Evolutionary conservation across 2,888 invertebrate species (phyloP).

Genomic region (Eurytoma californica): DNA sequence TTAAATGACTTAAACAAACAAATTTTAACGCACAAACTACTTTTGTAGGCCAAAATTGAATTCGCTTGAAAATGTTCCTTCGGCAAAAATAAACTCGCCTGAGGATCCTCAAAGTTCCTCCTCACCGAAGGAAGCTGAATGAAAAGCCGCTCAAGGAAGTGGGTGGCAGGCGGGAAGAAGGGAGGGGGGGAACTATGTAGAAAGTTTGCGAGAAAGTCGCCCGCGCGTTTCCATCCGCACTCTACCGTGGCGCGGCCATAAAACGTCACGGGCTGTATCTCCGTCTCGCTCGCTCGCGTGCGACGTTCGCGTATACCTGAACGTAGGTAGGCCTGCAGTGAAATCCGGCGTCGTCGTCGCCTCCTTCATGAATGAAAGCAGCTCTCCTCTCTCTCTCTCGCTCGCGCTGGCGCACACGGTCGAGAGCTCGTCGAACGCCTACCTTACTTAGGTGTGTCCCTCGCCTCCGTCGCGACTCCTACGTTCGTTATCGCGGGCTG

Average conservation of each 20-base stretch:
- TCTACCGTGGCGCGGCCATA: conserved; percentile 20
- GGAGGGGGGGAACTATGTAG: conserved; percentile 34
- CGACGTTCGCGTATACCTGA: conserved; percentile 8
- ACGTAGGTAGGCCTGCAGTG: conserved; percentile 8
- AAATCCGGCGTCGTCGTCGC: conserved; percentile 29
- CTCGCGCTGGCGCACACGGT: not conserved
- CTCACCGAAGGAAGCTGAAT: not conserved
- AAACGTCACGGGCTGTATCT: not conserved
- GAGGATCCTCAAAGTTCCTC: not conserved
- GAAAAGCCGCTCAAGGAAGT: not conserved
- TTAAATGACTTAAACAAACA: too few relatives aligned
- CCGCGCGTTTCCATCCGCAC: conserved; percentile 27
- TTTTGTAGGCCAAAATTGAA: too few relatives aligned
- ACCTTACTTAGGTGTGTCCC: conserved; percentile 35
- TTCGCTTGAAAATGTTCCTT: too few relatives aligned
- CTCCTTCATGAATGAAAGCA: conserved; percentile 50
- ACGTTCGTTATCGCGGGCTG: conserved; percentile 22
- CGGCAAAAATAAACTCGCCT: too few relatives aligned
- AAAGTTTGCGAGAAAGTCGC: conserved; percentile 56
- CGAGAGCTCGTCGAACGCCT: conserved; percentile 24
- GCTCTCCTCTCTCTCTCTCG: not conserved
- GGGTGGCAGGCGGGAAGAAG: not conserved
- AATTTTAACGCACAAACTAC: too few relatives aligned
- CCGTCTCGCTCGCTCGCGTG: not conserved
- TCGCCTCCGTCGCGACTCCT: conserved; percentile 32